Evolutionary conservation across 2,113 vertebrate genomes (phyloP).

Genomic region (Tenrec ecaudatus): DNA sequence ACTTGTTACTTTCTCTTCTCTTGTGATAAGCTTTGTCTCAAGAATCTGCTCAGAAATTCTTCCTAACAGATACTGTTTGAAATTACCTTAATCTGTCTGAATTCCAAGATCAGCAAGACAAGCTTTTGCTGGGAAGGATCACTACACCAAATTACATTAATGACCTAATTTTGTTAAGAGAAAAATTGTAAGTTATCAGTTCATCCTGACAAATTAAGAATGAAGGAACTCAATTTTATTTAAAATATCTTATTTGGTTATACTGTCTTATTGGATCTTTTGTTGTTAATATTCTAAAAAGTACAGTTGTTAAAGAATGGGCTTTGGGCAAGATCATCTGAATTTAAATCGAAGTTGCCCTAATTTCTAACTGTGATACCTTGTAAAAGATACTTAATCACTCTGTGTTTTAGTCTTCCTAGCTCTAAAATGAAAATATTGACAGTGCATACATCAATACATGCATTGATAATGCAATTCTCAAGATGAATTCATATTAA

Average conservation of each 20-base stretch:
- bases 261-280: background rate
- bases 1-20: constrained; percentile 31
- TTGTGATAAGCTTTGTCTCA: constrained; percentile 28
- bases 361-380: background rate
- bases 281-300: constrained; percentile 45
- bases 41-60: constrained; percentile 13
- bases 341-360: background rate
- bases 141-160: constrained; percentile 9
- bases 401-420: background rate
- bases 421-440: background rate
- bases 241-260: background rate
- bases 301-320: background rate
- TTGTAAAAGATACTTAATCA: background rate
- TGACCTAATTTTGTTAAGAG: background rate
- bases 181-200: constrained; percentile 10
- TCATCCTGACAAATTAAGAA: constrained; percentile 6
- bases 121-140: background rate
- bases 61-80: background rate
- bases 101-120: background rate
- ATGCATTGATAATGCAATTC: no score
- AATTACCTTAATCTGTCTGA: background rate
- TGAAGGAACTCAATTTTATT: constrained; percentile 38
- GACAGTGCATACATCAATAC: background rate
- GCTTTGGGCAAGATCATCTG: background rate
- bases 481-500: no score